These are phyloP conservation scores for Acrobasis repandana DNA, from an alignment of 2,888 invertebrate species.

Conservation along the genomic window DNA sequence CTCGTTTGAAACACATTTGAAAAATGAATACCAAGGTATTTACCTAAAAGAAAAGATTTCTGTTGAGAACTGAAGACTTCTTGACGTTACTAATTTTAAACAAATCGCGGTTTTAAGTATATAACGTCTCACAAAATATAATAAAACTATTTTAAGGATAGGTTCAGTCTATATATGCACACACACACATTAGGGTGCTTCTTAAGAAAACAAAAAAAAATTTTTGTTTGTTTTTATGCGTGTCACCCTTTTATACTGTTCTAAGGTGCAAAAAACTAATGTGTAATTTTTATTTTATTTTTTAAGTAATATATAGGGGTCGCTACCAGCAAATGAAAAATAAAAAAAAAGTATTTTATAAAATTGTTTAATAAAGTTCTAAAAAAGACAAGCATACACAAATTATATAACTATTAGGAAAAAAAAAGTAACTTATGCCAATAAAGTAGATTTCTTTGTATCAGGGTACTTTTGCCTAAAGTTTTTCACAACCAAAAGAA, in stretches of 20 bases:
- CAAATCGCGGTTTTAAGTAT: too few species aligned
- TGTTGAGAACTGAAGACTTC: too few species aligned
- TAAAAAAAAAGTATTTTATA: constrained; percentile 14
- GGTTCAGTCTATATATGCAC: too few species aligned
- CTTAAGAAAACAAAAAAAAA: not conserved
- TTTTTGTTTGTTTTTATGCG: not conserved
- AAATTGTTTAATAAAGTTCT: not conserved
- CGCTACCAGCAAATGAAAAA: constrained; percentile 22
- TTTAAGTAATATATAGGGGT: too few species aligned
- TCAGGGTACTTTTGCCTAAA: constrained; percentile 19
- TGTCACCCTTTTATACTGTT: not conserved
- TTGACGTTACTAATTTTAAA: too few species aligned
- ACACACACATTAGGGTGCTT: too few species aligned
- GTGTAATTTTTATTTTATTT: too few species aligned
- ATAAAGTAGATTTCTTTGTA: constrained; percentile 4
- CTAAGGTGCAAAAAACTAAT: not conserved
- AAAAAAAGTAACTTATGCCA: constrained; percentile 3
- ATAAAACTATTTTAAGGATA: too few species aligned
- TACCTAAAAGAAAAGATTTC: too few species aligned
- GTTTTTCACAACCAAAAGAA: constrained; percentile 22
- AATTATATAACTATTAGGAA: not conserved
- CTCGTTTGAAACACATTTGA: too few species aligned
- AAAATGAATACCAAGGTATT: too few species aligned
- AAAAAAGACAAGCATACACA: not conserved
- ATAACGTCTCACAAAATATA: too few species aligned